Base-by-base conservation (phyloP, 2,888 invertebrate species). In the Ormyrus nitidulus region DNA sequence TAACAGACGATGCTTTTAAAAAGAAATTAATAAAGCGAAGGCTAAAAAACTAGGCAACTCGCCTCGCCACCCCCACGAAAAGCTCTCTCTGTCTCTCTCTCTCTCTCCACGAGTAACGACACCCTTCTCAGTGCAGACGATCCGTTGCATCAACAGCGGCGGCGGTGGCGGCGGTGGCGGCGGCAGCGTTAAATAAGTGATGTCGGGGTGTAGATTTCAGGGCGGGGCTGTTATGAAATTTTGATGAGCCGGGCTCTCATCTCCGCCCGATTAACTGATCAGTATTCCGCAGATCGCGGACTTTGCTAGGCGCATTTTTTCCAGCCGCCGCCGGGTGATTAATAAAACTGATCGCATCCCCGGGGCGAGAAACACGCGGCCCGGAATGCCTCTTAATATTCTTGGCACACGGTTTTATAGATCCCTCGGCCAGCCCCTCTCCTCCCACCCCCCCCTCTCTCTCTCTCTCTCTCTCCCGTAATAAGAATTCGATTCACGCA, bases 331-430 rank as follows among this genome's bases (percentile, higher is more conserved):
- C 9, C 5, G 64, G 76, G 44, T 83, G 82, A 84, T 84, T 84
- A 84, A 84, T 84, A 82, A 68, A 80, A 81, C 75, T 56, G 78
- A 79, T 81, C 78, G 81, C 70, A 79, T 72, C 77, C 62, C 66
- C 34, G 73, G 34, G 34, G 46, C 71, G 77, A 80, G 76, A 82
- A 34, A 81, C 77, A 79, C 75, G 76, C 76, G 56, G 58, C 58
- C 49, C 53, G 83, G 75, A 83, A 83, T 83, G 77, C 77, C 65
- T 53, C 76, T 82, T 82, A 81, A 84, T 84, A 84, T 83, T 83
- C 80, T 79, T 73, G 80, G 80, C 78, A 73, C 78, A 73, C 51
- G 68, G 75, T 81, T 81, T 79, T 81, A 70, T 79, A 75, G 58
- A 73, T 49, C 62, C 53, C 53, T 10, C 8, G 68, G 72, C 13